Conservation (phyloP, 2,797 vertebrate species). For the Petrocephalus sullivani region DNA sequence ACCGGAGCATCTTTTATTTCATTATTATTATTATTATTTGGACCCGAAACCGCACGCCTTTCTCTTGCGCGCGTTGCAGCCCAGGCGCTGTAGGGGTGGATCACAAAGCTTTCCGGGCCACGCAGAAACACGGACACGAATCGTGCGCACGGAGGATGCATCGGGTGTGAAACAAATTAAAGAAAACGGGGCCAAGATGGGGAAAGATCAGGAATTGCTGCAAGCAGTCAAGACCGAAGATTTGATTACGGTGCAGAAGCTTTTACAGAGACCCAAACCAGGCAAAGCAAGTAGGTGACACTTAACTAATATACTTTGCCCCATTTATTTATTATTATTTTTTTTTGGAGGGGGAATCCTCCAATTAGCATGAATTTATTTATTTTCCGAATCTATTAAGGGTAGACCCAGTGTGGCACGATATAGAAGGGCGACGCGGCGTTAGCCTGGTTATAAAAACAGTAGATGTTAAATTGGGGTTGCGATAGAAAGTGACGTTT, state of each 20-base stretch:
- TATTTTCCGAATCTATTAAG: neutral
- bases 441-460: neutral
- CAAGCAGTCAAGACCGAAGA: constrained; percentile 97
- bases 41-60: neutral
- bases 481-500: neutral
- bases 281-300: constrained; percentile 89
- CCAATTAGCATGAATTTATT: neutral
- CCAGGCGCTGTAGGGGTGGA: neutral
- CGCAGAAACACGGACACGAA: neutral
- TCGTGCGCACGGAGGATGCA: constrained; percentile 2
- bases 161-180: neutral
- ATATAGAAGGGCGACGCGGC: neutral
- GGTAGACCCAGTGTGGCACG: neutral
- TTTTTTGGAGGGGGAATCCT: neutral
- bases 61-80: neutral
- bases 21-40: neutral
- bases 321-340: neutral
- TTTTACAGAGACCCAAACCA: constrained; percentile 89
- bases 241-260: constrained; percentile 83
- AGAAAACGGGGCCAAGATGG: constrained; percentile 68
- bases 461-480: neutral
- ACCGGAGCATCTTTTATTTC: neutral
- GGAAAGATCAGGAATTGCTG: constrained; percentile 96
- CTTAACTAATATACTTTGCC: constrained; percentile 28
- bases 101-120: neutral